These are phyloP conservation scores for Enteromius unitaeniatus DNA, from an alignment of 2,797 vertebrate species.

Conservation along the genomic window DNA sequence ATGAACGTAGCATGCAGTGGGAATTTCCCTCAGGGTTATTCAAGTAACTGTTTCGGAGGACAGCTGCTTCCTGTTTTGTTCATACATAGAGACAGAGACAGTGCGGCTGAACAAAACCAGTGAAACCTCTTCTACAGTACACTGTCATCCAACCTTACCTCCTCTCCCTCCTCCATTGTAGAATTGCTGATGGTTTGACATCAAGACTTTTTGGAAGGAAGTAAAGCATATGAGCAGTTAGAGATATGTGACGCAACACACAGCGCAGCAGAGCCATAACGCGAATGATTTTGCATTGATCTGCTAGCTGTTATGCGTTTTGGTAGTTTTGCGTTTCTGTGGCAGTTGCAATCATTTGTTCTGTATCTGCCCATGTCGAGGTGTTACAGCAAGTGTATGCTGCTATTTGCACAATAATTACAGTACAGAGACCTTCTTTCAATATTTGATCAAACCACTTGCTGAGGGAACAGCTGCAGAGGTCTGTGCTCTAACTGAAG, in stretches of 20 bases:
- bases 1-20: slow-evolving; percentile 80
- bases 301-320: not conserved
- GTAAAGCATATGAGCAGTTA: slow-evolving; percentile 79
- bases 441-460: slow-evolving; percentile 44
- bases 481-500: slow-evolving; percentile 45
- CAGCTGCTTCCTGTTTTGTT: slow-evolving; percentile 56
- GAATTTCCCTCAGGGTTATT: not conserved
- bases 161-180: slow-evolving; percentile 88
- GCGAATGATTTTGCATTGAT: not conserved
- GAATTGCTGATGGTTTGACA: slow-evolving; percentile 85
- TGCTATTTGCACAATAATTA: slow-evolving; percentile 44
- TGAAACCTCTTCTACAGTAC: slow-evolving; percentile 28
- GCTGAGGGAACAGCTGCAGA: slow-evolving; percentile 21
- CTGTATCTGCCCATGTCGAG: not conserved
- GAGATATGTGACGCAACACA: slow-evolving; percentile 62
- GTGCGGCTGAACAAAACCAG: slow-evolving; percentile 60
- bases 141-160: slow-evolving; percentile 79
- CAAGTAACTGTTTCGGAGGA: slow-evolving; percentile 27
- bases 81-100: slow-evolving; percentile 69
- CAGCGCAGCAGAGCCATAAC: not conserved
- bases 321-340: not conserved
- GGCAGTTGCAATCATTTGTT: not conserved
- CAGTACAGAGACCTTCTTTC: slow-evolving; percentile 23
- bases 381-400: not conserved
- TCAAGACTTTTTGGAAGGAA: slow-evolving; percentile 81